These are phyloP conservation scores for Cyclargus thomasi DNA, from an alignment of 1,140 invertebrate genomes.

Conservation along the genomic window DNA sequence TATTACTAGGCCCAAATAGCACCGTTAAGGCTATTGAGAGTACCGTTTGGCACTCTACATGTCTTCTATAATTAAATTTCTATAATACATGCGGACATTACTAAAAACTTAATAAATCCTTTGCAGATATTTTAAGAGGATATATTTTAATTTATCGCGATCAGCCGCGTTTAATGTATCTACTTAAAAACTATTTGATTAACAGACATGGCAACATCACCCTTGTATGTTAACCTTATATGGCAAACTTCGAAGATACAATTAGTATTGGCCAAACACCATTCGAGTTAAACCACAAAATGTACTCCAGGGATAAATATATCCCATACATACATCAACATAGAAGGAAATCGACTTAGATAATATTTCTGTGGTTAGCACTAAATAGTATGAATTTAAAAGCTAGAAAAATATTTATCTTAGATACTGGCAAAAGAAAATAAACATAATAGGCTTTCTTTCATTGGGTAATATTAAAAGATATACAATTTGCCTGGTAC, in stretches of 20 bases:
- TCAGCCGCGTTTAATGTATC: background rate
- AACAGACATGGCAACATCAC: background rate
- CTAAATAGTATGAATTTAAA: background rate
- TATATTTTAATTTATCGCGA: too few relatives aligned
- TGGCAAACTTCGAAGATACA: conserved; percentile 39
- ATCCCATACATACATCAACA: background rate
- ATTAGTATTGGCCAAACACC: conserved; percentile 37
- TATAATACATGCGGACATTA: too few relatives aligned
- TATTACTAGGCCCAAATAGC: too few relatives aligned
- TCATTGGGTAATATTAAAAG: too few relatives aligned
- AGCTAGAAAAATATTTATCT: background rate
- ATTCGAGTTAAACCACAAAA: conserved; percentile 47
- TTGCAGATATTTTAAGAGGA: too few relatives aligned
- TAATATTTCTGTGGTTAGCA: too few relatives aligned
- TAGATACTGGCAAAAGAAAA: background rate
- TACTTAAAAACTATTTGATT: background rate
- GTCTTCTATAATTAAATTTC: too few relatives aligned
- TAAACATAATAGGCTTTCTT: background rate
- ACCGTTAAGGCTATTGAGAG: too few relatives aligned
- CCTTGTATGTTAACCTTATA: background rate
- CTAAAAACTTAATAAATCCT: too few relatives aligned
- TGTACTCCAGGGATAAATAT: conserved; percentile 33
- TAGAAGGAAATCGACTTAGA: background rate
- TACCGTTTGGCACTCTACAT: too few relatives aligned
- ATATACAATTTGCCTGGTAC: too few relatives aligned